phyloP scores from a whole-genome alignment of 2,888 invertebrate species.

The Ormyrus nitidulus region DNA sequence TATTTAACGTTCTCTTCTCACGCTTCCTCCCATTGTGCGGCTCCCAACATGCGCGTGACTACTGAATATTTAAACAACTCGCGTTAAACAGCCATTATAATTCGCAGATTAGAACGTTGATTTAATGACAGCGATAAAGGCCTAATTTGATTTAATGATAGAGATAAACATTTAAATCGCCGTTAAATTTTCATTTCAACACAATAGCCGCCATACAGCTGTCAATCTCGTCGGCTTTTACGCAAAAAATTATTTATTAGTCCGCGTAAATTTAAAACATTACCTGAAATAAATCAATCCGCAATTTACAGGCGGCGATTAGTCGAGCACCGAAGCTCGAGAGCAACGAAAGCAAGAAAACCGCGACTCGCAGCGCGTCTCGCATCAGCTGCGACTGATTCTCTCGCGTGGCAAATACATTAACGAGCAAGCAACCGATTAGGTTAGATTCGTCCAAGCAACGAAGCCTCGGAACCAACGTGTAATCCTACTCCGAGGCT shows the following conservation, averaged over 20 bases:
- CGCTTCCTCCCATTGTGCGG: conserved; percentile 43
- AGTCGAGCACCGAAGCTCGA: background rate
- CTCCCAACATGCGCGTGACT: conserved; percentile 44
- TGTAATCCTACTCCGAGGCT: conserved; percentile 46
- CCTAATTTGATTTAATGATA: conserved; percentile 50
- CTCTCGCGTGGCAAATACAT: background rate
- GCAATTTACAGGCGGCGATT: conserved; percentile 13
- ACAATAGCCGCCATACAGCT: conserved; percentile 28
- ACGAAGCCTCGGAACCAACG: conserved; percentile 38
- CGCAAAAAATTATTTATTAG: conserved; percentile 33
- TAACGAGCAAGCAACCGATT: background rate
- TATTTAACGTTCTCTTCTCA: conserved; percentile 50
- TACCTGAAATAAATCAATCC: conserved; percentile 24
- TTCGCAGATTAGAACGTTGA: conserved; percentile 41
- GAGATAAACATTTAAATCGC: conserved; percentile 38
- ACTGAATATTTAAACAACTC: conserved; percentile 44
- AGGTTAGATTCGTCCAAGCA: conserved; percentile 8
- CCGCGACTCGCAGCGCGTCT: background rate
- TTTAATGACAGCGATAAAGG: conserved; percentile 43
- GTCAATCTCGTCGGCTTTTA: conserved; percentile 34
- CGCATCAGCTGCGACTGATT: background rate
- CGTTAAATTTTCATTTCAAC: conserved; percentile 35
- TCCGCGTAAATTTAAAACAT: conserved; percentile 29
- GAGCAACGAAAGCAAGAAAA: background rate
- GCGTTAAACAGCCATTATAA: conserved; percentile 46